Percentiles rank a stretch among this genome's conserved stretches.
phyloP scores from a whole-genome alignment of 1,140 invertebrate genomes.

The fruit fly (Drosophila melanogaster) region DNA sequence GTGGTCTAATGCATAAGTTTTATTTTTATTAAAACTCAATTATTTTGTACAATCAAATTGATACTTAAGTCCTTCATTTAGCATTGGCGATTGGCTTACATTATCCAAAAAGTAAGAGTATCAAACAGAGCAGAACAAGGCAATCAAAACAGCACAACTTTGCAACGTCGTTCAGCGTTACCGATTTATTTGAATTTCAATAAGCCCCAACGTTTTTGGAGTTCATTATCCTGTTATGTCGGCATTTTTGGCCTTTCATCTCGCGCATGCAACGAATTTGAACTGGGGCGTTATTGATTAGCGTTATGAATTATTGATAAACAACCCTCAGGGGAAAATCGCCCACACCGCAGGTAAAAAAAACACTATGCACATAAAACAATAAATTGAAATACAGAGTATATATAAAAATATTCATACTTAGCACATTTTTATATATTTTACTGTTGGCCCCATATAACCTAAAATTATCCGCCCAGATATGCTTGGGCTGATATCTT shows the following conservation, averaged over 20 bases:
- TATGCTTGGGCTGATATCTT: conserved; percentile 63
- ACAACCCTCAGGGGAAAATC: conserved; percentile 25
- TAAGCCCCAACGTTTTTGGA: conserved; percentile 49
- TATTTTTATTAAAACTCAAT: background rate
- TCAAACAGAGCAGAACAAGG: conserved; percentile 1
- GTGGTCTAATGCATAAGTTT: no score
- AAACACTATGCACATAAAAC: no score
- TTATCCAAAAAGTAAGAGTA: conserved; percentile 4
- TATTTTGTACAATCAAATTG: background rate
- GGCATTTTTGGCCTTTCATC: conserved; percentile 62
- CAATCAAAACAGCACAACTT: conserved; percentile 30
- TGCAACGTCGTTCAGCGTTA: conserved; percentile 21
- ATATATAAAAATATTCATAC: no score
- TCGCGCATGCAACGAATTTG: conserved; percentile 63
- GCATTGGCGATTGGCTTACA: background rate
- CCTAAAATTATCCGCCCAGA: conserved; percentile 9
- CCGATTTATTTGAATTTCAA: conserved; percentile 81
- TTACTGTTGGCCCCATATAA: no score
- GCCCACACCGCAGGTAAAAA: conserved; percentile 18
- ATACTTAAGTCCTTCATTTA: no score
- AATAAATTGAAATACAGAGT: no score
- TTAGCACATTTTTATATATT: no score
- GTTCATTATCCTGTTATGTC: conserved; percentile 80
- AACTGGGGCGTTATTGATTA: conserved; percentile 83
- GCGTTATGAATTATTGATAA: conserved; percentile 82